Conservation (phyloP, 2,113 vertebrate species). For the Ciconia boyciana region DNA sequence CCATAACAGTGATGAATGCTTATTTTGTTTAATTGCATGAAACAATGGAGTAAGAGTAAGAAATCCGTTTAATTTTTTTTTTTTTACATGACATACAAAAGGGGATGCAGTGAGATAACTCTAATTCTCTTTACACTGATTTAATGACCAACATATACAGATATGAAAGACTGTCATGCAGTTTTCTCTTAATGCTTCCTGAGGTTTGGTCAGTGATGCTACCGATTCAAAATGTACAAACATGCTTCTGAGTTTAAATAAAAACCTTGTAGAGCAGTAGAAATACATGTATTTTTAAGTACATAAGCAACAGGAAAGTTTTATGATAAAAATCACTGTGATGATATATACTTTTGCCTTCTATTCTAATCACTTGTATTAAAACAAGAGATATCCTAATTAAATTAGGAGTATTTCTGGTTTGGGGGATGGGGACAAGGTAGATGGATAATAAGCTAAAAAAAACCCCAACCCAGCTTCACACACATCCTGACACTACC, state of each 20-base stretch:
- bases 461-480: neutral
- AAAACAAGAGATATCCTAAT: neutral
- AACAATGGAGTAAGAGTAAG: neutral
- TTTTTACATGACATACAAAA: neutral
- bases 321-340: neutral
- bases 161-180: neutral
- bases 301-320: neutral
- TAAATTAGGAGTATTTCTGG: neutral
- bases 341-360: neutral
- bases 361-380: neutral
- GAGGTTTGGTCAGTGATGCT: neutral
- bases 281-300: neutral
- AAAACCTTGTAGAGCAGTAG: neutral
- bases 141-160: neutral
- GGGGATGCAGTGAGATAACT: neutral
- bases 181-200: neutral
- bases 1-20: rapidly evolving
- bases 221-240: neutral
- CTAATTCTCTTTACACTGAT: neutral
- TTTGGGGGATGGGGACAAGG: neutral
- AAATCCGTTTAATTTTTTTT: neutral
- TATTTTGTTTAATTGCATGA: neutral
- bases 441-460: neutral
- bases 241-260: neutral
- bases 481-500: neutral